phyloP scores from a whole-genome alignment of 2,113 vertebrate genomes.

The Plestiodon gilberti region DNA sequence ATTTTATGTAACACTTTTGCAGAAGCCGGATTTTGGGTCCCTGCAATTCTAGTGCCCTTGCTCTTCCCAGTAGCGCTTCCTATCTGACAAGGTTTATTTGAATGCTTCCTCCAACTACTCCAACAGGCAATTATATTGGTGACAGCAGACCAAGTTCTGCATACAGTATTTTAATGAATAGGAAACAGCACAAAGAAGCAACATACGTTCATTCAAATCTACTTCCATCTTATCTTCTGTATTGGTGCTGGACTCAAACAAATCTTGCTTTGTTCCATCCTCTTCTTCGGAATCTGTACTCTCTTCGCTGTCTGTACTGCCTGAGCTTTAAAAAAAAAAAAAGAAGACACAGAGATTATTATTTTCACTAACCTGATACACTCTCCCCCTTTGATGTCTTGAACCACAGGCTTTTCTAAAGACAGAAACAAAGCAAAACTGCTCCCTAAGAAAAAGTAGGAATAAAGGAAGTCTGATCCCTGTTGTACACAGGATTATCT shows the following conservation, averaged over 20 bases:
- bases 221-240: constrained; percentile 97
- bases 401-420: neutral
- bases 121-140: neutral
- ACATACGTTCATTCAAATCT: constrained; percentile 84
- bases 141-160: neutral
- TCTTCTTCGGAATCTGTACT: constrained; percentile 99
- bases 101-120: neutral
- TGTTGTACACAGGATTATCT: neutral
- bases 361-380: neutral
- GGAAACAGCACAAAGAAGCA: neutral
- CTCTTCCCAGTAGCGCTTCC: neutral
- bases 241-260: constrained; percentile 83
- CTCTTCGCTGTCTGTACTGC: constrained; percentile 98
- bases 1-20: neutral
- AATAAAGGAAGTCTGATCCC: neutral
- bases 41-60: neutral
- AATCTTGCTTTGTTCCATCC: constrained; percentile 88
- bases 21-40: neutral
- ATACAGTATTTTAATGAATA: neutral
- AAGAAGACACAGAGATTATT: constrained; percentile 11
- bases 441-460: neutral
- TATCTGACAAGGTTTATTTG: neutral
- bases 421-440: neutral
- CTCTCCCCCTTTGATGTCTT: too few relatives aligned
- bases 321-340: constrained; percentile 81